Base-by-base conservation (phyloP, 2,888 invertebrate species). In the Ametastegia equiseti region DNA sequence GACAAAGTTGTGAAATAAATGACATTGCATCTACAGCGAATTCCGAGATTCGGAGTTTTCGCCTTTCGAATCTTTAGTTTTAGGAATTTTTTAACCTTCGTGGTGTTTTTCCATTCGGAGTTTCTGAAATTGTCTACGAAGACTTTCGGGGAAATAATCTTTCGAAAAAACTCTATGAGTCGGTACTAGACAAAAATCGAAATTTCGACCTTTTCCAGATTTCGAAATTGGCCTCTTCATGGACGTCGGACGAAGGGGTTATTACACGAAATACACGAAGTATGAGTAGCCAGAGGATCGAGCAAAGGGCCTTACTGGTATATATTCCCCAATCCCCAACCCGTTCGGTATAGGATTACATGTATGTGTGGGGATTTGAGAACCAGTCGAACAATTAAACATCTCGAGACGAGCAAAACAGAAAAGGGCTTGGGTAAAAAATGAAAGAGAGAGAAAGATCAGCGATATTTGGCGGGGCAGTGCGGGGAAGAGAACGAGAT, bases 331-430 rank as follows among this genome's bases (percentile, higher is more conserved):
- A 27, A 36, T n/a, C n/a, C n/a, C n/a, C n/a, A n/a, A n/a, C 33
- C 30, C 57, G 45, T 45, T 39, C 63, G 42, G 75, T 60, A 39
- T 27, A 65, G 9, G 81, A 54, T 11, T 27, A 30, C 3, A 63
- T 27, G 27, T 71, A 30, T 71, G 71, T 71, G 42, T 75, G 80
- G 71, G 85, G 87, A 88, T 88, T 88, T 86, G 85, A 86, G 86
- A 88, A 87, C 86, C 86, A 85, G 87, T 84, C 85, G 88, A 88
- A 88, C 88, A 88, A 88, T 88, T 88, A 88, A 88, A 87, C 87
- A 85, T 84, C 87, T 84, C 86, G 84, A 83, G 80, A 84, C 63
- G 84, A 84, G 84, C 81, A 85, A 82, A 84, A 84, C 83, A 80
- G 86, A 82, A 83, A 83, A 63, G 71, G 81, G 80, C 65, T 47